phyloP scores from a whole-genome alignment of 2,797 vertebrate species.

The Garrulus glandarius region DNA sequence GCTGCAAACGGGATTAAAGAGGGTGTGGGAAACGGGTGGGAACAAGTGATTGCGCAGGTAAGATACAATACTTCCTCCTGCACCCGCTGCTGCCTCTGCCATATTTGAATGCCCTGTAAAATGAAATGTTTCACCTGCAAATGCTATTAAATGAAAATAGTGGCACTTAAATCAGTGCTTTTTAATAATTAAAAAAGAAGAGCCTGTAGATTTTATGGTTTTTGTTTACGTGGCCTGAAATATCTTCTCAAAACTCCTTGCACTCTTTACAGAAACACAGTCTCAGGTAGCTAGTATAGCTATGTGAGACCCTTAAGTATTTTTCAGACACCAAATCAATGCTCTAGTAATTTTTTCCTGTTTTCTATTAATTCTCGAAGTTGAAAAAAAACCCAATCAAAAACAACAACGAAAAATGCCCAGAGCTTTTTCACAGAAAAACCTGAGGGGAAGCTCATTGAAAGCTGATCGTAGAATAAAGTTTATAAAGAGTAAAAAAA shows the following conservation, averaged over 20 bases:
- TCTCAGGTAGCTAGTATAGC: background rate
- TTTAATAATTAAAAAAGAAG: background rate
- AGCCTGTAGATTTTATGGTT: background rate
- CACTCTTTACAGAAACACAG: background rate
- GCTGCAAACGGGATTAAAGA: background rate
- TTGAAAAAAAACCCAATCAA: background rate
- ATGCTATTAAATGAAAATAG: background rate
- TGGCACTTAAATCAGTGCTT: background rate
- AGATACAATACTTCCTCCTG: rapidly evolving
- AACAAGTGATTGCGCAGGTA: background rate
- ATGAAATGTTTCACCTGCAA: background rate
- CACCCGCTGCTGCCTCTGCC: background rate
- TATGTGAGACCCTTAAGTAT: background rate
- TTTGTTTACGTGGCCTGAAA: background rate
- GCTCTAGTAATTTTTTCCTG: background rate
- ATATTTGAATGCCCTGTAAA: background rate
- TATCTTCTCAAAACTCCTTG: background rate
- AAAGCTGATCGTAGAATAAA: background rate
- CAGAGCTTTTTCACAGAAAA: background rate
- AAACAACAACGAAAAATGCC: background rate
- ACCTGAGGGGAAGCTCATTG: background rate
- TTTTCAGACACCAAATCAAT: background rate
- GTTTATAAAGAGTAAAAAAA: background rate
- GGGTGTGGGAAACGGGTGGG: background rate
- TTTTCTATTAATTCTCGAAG: background rate